A percentile compares a stretch with the other conserved stretches of the same genome.
phyloP scores from a whole-genome alignment of 2,113 vertebrate species.

The Calypte anna region DNA sequence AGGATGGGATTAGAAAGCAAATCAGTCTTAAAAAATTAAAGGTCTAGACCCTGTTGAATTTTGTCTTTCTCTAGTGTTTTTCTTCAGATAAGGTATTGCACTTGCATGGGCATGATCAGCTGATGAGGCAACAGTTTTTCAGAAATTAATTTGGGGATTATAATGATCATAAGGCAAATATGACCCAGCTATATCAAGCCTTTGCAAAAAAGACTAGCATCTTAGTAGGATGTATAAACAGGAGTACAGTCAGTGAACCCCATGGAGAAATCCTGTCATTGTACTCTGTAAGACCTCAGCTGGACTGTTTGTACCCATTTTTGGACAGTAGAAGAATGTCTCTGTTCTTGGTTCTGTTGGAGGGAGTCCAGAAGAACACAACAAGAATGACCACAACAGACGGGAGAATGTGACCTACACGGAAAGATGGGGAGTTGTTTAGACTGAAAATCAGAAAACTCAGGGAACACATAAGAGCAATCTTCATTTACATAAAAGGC shows the following conservation, averaged over 20 bases:
- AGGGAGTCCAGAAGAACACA: constrained; percentile 20
- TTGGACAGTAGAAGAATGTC: constrained; percentile 15
- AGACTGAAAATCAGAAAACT: constrained; percentile 20
- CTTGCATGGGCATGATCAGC: neutral
- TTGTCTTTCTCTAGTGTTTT: neutral
- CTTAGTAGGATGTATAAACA: constrained; percentile 29
- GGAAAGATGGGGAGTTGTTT: constrained; percentile 41
- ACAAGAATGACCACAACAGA: constrained; percentile 24
- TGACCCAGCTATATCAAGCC: neutral
- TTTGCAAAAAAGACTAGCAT: constrained; percentile 26
- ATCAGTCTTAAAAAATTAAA: neutral
- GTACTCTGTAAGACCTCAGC: neutral
- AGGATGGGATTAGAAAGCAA: neutral
- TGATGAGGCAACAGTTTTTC: neutral
- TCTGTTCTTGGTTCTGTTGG: constrained; percentile 5
- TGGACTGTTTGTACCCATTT: constrained; percentile 42
- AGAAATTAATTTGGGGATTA: constrained; percentile 2
- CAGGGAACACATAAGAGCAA: neutral
- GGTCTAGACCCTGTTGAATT: neutral
- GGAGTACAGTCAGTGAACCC: constrained; percentile 24
- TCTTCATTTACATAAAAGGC: neutral
- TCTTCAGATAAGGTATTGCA: neutral
- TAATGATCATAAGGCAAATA: neutral
- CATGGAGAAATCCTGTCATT: neutral
- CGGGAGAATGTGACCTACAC: constrained; percentile 46